phyloP scores from a whole-genome alignment of 2,113 vertebrate genomes.

The Hippotragus niger region DNA sequence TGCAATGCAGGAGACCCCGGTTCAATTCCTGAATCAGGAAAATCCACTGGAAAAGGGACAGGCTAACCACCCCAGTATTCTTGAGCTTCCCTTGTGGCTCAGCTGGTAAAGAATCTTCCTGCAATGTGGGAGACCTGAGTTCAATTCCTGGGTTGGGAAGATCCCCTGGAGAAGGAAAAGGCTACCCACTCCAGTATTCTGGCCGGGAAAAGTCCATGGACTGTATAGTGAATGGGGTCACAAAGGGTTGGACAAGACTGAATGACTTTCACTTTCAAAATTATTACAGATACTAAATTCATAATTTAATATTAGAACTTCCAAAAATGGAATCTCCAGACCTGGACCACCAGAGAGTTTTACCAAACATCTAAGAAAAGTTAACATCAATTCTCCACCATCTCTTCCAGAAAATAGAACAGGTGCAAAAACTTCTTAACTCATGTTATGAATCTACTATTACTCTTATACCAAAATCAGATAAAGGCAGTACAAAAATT shows the following conservation, averaged over 20 bases:
- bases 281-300: conserved; percentile 7
- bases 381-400: neutral
- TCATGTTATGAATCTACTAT: neutral
- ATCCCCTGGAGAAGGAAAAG: neutral
- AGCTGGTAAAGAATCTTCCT: neutral
- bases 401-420: conserved; percentile 9
- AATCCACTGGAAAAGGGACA: neutral
- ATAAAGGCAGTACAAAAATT: neutral
- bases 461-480: neutral
- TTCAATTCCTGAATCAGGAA: neutral
- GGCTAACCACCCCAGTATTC: neutral
- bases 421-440: neutral
- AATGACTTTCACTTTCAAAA: neutral
- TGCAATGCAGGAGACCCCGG: neutral
- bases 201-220: neutral
- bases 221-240: neutral
- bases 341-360: conserved; percentile 13
- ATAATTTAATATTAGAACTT: conserved; percentile 36
- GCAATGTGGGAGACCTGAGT: neutral
- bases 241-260: neutral
- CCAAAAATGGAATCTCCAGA: neutral
- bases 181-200: neutral
- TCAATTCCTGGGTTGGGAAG: neutral
- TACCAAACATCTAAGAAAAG: conserved; percentile 15
- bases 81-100: neutral